These are phyloP conservation scores for Cyclopterus lumpus DNA, from an alignment of 2,797 vertebrate species.

Conservation along the genomic window DNA sequence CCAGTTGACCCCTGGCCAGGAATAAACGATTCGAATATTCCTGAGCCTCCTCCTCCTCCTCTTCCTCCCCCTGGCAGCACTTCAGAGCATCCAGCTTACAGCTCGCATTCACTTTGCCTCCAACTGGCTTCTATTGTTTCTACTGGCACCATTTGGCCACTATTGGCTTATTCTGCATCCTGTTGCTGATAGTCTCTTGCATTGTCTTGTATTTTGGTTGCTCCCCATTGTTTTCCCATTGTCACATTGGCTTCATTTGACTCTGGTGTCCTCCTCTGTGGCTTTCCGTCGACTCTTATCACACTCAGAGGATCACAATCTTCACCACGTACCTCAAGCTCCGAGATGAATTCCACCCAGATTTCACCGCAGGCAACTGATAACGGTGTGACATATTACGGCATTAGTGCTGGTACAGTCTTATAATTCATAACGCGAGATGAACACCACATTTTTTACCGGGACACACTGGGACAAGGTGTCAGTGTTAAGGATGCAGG, in stretches of 20 bases:
- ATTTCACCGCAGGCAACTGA: not conserved
- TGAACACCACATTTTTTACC: not conserved
- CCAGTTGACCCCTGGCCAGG: conserved; percentile 68
- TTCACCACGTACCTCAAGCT: not conserved
- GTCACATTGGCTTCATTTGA: not conserved
- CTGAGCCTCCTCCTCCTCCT: conserved; percentile 37
- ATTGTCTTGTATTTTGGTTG: conserved; percentile 23
- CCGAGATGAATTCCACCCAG: not conserved
- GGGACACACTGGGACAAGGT: too few relatives aligned
- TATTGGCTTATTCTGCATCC: conserved; percentile 26
- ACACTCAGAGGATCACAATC: not conserved
- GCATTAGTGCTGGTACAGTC: not conserved
- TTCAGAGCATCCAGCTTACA: conserved; percentile 47
- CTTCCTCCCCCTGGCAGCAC: conserved; percentile 56
- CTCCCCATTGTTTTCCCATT: conserved; percentile 29
- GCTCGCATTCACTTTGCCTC: conserved; percentile 50
- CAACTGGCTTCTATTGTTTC: conserved; percentile 47
- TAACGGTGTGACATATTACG: not conserved
- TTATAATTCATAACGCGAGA: not conserved
- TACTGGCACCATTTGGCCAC: conserved; percentile 26
- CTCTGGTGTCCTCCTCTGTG: not conserved
- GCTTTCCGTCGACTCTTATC: not conserved
- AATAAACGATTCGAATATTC: conserved; percentile 63
- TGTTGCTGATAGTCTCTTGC: conserved; percentile 20
- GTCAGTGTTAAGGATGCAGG: not conserved